A percentile compares a stretch with the other conserved stretches of the same genome.
Conservation (phyloP, 2,888 invertebrate species). For the Drosophila helvetica region DNA sequence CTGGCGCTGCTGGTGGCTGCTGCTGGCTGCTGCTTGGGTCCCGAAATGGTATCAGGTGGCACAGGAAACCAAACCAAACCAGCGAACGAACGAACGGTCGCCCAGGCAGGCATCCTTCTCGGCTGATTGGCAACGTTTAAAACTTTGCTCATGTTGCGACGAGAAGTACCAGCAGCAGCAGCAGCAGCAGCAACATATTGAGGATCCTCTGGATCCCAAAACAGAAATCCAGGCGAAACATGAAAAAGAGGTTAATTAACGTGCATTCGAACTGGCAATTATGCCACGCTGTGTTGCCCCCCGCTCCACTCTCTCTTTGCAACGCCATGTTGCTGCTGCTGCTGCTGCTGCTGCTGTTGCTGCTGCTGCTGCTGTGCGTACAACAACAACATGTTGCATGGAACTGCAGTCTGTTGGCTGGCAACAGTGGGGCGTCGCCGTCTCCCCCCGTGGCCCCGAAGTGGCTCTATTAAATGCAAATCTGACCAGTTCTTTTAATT, state of each 20-base stretch:
- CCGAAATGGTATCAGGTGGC: constrained; percentile 77
- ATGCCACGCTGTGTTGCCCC: constrained; percentile 64
- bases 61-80: constrained; percentile 41
- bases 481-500: constrained; percentile 49
- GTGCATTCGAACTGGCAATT: constrained; percentile 79
- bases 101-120: constrained; percentile 20
- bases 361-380: constrained; percentile 44
- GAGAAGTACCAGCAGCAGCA: background rate
- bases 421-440: constrained; percentile 66
- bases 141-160: constrained; percentile 54
- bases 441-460: constrained; percentile 6
- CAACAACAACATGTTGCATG: constrained; percentile 56
- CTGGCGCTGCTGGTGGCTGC: constrained; percentile 37
- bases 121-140: constrained; percentile 73
- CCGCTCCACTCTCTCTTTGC: constrained; percentile 13
- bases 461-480: constrained; percentile 74
- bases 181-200: constrained; percentile 43
- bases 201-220: constrained; percentile 39
- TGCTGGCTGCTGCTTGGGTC: constrained; percentile 40
- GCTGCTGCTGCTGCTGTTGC: constrained; percentile 45
- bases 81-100: too few relatives aligned
- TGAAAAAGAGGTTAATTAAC: constrained; percentile 82
- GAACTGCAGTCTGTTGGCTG: constrained; percentile 37
- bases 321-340: constrained; percentile 44
- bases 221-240: constrained; percentile 54